phyloP scores from a whole-genome alignment of 2,797 vertebrate genomes.

The Graptemys geographica region DNA sequence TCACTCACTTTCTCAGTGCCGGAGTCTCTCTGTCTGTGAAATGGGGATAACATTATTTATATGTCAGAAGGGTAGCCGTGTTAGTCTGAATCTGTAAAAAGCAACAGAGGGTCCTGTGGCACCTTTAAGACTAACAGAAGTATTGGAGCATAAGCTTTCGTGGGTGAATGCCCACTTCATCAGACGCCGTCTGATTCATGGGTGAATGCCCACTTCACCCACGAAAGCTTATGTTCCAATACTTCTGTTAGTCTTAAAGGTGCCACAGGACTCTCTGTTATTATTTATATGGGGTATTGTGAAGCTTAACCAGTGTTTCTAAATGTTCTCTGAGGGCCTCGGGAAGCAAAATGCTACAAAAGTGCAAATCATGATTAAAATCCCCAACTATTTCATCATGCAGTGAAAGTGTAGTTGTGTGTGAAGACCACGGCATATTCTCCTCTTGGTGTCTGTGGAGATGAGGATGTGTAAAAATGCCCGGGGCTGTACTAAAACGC shows the following conservation, averaged over 20 bases:
- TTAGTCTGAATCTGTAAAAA: no score
- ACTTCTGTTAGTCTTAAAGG: no score
- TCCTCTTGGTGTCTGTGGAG: neutral
- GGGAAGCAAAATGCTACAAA: neutral
- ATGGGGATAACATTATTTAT: neutral
- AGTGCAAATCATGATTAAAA: neutral
- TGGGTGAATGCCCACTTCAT: no score
- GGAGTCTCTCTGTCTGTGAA: neutral
- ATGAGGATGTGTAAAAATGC: neutral
- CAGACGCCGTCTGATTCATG: no score
- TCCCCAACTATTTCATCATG: neutral
- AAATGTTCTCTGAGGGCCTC: neutral
- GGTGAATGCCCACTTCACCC: no score
- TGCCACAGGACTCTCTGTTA: no score
- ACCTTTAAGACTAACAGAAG: no score
- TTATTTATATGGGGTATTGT: neutral
- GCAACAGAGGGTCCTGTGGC: no score
- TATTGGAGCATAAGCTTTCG: no score
- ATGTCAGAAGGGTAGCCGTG: no score
- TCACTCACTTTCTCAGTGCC: neutral
- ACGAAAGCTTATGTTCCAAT: no score
- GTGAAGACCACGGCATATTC: neutral
- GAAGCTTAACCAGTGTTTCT: neutral
- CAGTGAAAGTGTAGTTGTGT: neutral
- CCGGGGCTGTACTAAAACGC: neutral